Percentiles rank a stretch among this genome's conserved stretches.
Conservation (phyloP, 2,113 vertebrate genomes). For the Corydoras maculifer region DNA sequence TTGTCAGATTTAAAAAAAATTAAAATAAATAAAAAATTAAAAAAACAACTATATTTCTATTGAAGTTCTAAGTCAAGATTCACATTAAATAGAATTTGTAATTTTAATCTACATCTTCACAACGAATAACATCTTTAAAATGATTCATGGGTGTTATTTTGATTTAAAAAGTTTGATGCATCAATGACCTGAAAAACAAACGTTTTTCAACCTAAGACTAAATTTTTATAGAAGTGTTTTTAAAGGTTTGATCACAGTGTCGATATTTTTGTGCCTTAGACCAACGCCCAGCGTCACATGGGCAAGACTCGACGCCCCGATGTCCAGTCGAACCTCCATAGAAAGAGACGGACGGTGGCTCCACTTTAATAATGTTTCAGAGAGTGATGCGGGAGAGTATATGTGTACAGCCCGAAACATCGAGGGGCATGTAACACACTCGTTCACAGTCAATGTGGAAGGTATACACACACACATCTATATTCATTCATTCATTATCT, state of each 20-base stretch:
- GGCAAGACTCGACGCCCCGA: constrained; percentile 60
- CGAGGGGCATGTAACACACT: constrained; percentile 53
- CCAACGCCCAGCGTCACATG: constrained; percentile 77
- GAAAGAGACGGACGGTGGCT: constrained; percentile 64
- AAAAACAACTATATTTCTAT: no score
- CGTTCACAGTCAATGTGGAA: constrained; percentile 72
- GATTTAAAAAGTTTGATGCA: no score
- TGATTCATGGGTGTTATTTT: no score
- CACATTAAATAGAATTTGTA: no score
- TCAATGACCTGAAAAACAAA: no score
- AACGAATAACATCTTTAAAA: no score
- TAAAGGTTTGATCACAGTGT: background rate
- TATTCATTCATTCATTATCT: no score
- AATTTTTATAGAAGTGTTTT: background rate
- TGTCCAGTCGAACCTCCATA: constrained; percentile 39
- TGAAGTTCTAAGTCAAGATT: no score
- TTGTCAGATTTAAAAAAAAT: no score
- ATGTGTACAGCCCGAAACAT: constrained; percentile 68
- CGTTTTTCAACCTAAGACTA: no score
- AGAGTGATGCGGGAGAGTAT: constrained; percentile 78
- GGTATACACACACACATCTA: constrained; percentile 60
- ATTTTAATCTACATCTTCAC: no score
- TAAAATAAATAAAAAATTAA: no score
- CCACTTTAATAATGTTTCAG: constrained; percentile 53
- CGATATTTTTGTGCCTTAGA: constrained; percentile 48